Evolutionary conservation across 2,113 vertebrate species (phyloP).

Genomic region (Stegostoma tigrinum): DNA sequence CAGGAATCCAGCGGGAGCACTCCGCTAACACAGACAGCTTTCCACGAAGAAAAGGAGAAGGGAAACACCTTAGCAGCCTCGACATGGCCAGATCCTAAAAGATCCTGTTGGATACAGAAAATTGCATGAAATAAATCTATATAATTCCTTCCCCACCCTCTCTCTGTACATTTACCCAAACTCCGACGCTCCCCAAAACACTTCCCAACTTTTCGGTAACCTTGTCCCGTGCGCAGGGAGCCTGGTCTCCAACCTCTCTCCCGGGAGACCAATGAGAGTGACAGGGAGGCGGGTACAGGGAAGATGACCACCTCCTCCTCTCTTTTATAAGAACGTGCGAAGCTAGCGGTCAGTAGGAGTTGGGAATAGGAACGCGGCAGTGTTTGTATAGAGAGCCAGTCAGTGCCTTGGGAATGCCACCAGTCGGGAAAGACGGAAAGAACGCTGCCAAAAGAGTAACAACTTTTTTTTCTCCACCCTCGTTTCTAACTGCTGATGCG

Average conservation of each 20-base stretch:
- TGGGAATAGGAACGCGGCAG: fast-evolving
- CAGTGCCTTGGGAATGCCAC: neutral
- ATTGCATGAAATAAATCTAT: neutral
- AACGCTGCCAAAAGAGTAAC: neutral
- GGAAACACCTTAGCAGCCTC: neutral
- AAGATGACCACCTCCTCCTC: too few relatives aligned
- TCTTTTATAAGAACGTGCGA: neutral
- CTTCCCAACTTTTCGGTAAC: too few relatives aligned
- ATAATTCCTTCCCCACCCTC: neutral
- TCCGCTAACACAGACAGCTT: neutral
- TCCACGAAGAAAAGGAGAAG: neutral
- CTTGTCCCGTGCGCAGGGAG: neutral
- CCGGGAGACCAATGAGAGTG: neutral
- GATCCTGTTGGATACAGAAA: neutral
- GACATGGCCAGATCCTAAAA: neutral
- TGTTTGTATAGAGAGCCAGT: neutral
- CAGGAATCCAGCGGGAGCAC: neutral
- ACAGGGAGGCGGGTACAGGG: neutral
- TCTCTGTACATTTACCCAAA: neutral
- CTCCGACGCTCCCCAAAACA: neutral
- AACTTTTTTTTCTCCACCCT: neutral
- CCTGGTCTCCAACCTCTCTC: too few relatives aligned
- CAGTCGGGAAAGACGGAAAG: neutral
- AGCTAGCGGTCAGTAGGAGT: neutral
- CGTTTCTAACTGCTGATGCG: too few relatives aligned